Evolutionary conservation across 1,140 invertebrate species (phyloP).

Genomic region (Drosophila ananassae): DNA sequence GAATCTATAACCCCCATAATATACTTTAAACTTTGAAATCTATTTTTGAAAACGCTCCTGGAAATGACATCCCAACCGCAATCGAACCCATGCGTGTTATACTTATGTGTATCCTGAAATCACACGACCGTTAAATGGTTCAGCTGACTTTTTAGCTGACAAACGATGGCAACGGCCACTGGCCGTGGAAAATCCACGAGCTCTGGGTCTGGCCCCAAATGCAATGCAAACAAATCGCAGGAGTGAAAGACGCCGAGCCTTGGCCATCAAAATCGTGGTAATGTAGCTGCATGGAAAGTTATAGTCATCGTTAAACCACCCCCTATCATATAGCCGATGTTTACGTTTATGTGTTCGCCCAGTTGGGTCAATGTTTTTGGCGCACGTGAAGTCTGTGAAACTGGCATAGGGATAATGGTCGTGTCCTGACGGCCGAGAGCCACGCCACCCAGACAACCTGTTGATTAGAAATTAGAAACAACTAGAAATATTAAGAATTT

Average conservation of each 20-base stretch:
- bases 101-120: conserved; percentile 37
- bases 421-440: background rate
- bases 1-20: too few species aligned
- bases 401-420: conserved; percentile 11
- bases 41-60: conserved; percentile 35
- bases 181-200: conserved; percentile 4
- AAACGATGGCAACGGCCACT: background rate
- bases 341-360: conserved; percentile 25
- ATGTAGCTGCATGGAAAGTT: conserved; percentile 51
- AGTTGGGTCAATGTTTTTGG: conserved; percentile 61
- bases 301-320: conserved; percentile 62
- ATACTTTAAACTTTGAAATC: too few species aligned
- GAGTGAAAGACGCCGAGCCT: conserved; percentile 41
- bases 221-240: conserved; percentile 68
- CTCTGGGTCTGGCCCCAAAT: conserved; percentile 41
- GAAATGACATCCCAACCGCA: conserved; percentile 49
- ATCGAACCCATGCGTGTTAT: conserved; percentile 52
- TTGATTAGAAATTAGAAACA: conserved; percentile 20
- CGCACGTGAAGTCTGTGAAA: conserved; percentile 56
- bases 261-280: conserved; percentile 61
- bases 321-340: conserved; percentile 27
- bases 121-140: conserved; percentile 65
- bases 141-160: conserved; percentile 35
- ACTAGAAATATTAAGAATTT: background rate
- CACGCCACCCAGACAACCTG: conserved; percentile 24